A percentile compares a stretch with the other conserved stretches of the same genome.
Evolutionary conservation across 2,888 invertebrate species (phyloP).

Genomic region (Gymnosoma rotundatum): DNA sequence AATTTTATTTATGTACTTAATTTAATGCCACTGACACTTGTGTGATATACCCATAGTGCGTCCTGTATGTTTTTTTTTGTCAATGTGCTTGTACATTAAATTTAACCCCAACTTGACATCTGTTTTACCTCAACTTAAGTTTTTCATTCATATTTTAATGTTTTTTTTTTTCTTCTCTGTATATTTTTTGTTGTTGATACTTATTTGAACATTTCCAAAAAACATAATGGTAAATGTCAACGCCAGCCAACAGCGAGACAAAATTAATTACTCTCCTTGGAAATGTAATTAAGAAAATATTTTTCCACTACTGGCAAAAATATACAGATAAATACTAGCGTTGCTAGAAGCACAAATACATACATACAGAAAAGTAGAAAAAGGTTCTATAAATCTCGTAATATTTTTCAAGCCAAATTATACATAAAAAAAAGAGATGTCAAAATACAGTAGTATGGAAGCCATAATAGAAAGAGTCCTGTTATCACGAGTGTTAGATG

Average conservation of each 20-base stretch:
- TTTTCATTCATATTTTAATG: slow-evolving; percentile 39
- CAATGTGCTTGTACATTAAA: slow-evolving; percentile 26
- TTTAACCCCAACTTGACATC: slow-evolving; percentile 69
- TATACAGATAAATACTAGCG: slow-evolving; percentile 9
- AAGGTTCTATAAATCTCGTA: not conserved
- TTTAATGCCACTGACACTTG: slow-evolving; percentile 65
- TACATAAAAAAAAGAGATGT: too few species aligned
- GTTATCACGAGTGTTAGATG: too few species aligned
- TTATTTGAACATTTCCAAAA: slow-evolving; percentile 55
- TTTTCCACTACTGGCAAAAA: slow-evolving; percentile 74
- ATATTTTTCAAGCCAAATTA: too few species aligned
- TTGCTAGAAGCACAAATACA: not conserved
- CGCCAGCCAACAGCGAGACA: slow-evolving; percentile 77
- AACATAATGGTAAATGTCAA: slow-evolving; percentile 77
- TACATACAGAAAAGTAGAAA: not conserved
- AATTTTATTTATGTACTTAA: slow-evolving; percentile 57
- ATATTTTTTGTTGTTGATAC: slow-evolving; percentile 37
- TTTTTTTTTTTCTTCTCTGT: not conserved
- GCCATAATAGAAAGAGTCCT: too few species aligned
- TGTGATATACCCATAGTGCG: slow-evolving; percentile 34
- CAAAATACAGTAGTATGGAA: too few species aligned
- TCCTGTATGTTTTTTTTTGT: not conserved
- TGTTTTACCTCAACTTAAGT: slow-evolving; percentile 65
- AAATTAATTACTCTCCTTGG: slow-evolving; percentile 81
- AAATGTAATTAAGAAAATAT: slow-evolving; percentile 82